Conservation (phyloP, 92 coral and sea anemone genomes). For the Siderastrea radians region DNA sequence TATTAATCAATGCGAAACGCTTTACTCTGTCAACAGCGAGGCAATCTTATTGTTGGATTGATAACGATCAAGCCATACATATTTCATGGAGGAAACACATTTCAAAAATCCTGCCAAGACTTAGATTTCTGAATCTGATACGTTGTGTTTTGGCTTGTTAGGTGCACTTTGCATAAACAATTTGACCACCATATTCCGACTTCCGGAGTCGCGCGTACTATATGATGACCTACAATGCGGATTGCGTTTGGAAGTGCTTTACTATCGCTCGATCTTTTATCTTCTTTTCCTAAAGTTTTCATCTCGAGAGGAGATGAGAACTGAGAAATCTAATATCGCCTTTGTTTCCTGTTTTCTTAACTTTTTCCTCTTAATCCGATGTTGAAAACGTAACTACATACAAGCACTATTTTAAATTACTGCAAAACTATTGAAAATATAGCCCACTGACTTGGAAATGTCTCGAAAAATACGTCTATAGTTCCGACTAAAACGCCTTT, state of each 20-base stretch:
- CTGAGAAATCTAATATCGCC: slow-evolving; percentile 62
- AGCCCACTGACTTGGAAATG: neutral
- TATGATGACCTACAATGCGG: slow-evolving; percentile 8
- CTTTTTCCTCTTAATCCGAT: slow-evolving; percentile 41
- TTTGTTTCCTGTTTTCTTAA: slow-evolving; percentile 69
- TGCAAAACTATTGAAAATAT: neutral
- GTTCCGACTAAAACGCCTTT: slow-evolving; percentile 15
- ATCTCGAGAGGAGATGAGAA: slow-evolving; percentile 68
- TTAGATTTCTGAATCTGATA: slow-evolving; percentile 81
- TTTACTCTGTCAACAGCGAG: slow-evolving; percentile 64
- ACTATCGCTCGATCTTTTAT: slow-evolving; percentile 67
- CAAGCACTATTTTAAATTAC: neutral
- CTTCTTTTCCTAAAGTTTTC: slow-evolving; percentile 56
- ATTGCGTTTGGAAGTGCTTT: slow-evolving; percentile 19
- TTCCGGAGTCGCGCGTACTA: slow-evolving; percentile 30
- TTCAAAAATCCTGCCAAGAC: slow-evolving; percentile 76
- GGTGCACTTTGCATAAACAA: slow-evolving; percentile 85
- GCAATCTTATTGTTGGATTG: slow-evolving; percentile 70
- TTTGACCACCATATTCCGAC: slow-evolving; percentile 45
- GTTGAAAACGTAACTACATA: slow-evolving; percentile 2
- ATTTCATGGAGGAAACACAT: slow-evolving; percentile 81
- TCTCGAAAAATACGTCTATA: neutral
- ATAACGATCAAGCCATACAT: slow-evolving; percentile 73
- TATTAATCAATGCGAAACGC: slow-evolving; percentile 34
- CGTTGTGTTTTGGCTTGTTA: slow-evolving; percentile 78